phyloP scores from a whole-genome alignment of 2,888 invertebrate genomes.

The Embidobia sp. region DNA sequence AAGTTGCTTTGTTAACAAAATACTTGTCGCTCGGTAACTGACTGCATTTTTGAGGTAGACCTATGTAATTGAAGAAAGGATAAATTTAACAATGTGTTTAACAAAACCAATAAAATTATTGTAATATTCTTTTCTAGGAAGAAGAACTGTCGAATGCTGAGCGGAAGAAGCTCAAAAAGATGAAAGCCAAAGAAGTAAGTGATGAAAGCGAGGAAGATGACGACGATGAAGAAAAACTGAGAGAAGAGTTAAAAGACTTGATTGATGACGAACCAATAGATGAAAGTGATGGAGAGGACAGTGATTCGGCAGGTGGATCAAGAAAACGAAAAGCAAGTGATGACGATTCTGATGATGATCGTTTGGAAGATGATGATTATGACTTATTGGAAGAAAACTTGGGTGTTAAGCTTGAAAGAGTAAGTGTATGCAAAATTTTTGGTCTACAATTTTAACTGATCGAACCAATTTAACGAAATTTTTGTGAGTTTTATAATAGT shows the following conservation, averaged over 20 bases:
- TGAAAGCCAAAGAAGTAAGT: conserved; percentile 91
- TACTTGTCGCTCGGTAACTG: no score
- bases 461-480: background rate
- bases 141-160: conserved; percentile 89
- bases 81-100: no score
- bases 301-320: conserved; percentile 85
- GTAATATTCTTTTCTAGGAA: conserved; percentile 88
- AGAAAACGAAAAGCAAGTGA: conserved; percentile 92
- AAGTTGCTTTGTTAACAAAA: no score
- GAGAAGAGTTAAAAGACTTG: conserved; percentile 95
- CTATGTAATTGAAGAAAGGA: no score
- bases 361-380: conserved; percentile 98
- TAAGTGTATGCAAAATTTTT: conserved; percentile 81
- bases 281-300: conserved; percentile 91
- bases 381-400: conserved; percentile 99
- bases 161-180: conserved; percentile 88
- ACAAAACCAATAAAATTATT: no score
- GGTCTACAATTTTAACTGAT: no score
- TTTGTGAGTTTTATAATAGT: no score
- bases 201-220: conserved; percentile 96
- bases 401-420: conserved; percentile 96
- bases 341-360: conserved; percentile 93
- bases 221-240: conserved; percentile 91
- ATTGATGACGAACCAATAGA: conserved; percentile 95
- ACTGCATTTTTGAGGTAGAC: no score